Conservation (phyloP, 2,888 invertebrate genomes). For the Lasioglossum lativentre region DNA sequence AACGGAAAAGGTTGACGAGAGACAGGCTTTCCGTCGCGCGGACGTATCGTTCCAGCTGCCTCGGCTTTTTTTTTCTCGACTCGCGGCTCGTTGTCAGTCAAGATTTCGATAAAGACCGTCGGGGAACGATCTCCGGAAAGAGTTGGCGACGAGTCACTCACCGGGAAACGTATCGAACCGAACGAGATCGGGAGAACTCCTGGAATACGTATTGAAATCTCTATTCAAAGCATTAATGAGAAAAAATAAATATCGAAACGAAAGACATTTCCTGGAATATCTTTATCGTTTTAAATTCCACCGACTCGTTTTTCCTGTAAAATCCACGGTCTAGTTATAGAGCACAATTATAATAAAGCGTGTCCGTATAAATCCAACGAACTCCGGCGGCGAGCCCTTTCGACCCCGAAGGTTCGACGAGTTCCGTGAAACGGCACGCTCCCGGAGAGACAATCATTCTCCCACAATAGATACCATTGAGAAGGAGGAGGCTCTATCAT, state of each 20-base stretch:
- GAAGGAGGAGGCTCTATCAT: background rate
- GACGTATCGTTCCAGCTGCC: constrained; percentile 53
- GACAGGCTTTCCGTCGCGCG: constrained; percentile 60
- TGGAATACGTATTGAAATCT: too few relatives aligned
- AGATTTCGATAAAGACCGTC: constrained; percentile 47
- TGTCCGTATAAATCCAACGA: background rate
- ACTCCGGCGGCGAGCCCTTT: background rate
- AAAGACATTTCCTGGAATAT: too few relatives aligned
- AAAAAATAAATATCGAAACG: too few relatives aligned
- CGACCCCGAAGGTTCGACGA: constrained; percentile 28
- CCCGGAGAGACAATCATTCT: constrained; percentile 64
- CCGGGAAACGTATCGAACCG: background rate
- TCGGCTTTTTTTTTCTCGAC: constrained; percentile 39
- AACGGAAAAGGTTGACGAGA: constrained; percentile 62
- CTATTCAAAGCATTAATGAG: too few relatives aligned
- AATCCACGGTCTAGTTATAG: background rate
- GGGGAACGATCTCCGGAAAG: background rate
- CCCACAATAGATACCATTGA: constrained; percentile 67
- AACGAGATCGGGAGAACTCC: background rate
- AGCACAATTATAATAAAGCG: background rate
- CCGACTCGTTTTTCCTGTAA: too few relatives aligned
- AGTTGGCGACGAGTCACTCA: background rate
- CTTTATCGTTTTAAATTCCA: too few relatives aligned
- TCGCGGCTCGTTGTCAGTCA: constrained; percentile 43
- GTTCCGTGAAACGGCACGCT: constrained; percentile 28